phyloP scores from a whole-genome alignment of 2,888 invertebrate genomes.

The Trachelus troglodyta region DNA sequence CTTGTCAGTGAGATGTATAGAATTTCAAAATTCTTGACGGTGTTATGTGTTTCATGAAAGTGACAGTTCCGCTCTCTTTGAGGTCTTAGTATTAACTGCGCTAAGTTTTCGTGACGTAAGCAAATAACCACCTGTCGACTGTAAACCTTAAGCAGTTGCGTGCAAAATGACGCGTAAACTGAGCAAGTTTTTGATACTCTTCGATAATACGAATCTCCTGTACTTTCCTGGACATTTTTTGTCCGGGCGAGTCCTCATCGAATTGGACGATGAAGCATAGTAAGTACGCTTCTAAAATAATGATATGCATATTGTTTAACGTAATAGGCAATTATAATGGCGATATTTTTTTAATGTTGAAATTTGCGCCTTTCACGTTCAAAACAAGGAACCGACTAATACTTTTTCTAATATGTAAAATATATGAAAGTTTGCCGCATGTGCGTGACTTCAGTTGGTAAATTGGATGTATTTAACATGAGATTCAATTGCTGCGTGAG shows the following conservation, averaged over 20 bases:
- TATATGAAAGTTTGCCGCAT: neutral
- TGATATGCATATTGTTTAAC: neutral
- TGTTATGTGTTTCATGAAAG: neutral
- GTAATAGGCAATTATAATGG: neutral
- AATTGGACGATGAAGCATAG: slow-evolving; percentile 89
- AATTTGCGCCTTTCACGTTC: neutral
- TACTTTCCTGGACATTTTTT: slow-evolving; percentile 96
- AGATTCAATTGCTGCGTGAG: neutral
- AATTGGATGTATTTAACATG: neutral
- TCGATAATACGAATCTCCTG: slow-evolving; percentile 91
- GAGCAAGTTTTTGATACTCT: slow-evolving; percentile 91
- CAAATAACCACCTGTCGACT: slow-evolving; percentile 27
- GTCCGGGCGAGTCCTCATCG: slow-evolving; percentile 90
- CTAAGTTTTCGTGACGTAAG: slow-evolving; percentile 21
- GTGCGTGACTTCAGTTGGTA: neutral
- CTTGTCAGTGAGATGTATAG: neutral
- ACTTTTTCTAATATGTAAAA: neutral
- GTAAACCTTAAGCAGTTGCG: neutral
- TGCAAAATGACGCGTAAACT: slow-evolving; percentile 84
- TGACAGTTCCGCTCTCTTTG: neutral
- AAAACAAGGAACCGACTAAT: neutral
- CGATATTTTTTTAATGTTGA: neutral
- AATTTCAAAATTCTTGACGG: neutral
- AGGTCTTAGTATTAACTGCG: neutral
- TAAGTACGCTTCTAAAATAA: slow-evolving; percentile 45